Evolutionary conservation across 2,888 invertebrate species (phyloP), one percentile per base, ranked within the genome.

Genomic region (Limnephilus rhombicus): DNA sequence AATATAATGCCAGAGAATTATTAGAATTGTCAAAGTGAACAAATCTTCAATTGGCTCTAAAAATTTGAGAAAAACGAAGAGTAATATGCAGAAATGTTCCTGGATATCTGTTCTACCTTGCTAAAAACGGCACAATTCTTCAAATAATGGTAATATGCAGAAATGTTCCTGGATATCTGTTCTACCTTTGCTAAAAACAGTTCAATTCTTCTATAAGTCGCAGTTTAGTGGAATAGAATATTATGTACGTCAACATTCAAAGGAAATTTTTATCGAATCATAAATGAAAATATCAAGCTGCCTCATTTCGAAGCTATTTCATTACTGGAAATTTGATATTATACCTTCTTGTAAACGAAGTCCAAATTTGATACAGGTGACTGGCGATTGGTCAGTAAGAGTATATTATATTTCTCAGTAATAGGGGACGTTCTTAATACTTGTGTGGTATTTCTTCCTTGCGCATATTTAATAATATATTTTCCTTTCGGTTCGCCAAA

Each of bases 391-490:
- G 18, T 9, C 24, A n/a, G 68, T n/a, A 18, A 24, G 37, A 15
- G 24, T 37, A 34, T 3, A 83, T 37, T 83, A 83, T 41, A 24
- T 83, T 37, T 37, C 83, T 15, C 11, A 3, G 34, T 83, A 83
- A 83, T 9, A 68, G 68, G 68, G 68, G 24, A 68, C 24, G 9
- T 83, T 83, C 83, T 37, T 83, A 83, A 83, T 83, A 83, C 34
- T 83, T 83, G 11, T 18, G 37, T 83, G 83, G 34, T 83, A 83
- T 83, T 83, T 83, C 37, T 83, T 83, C 9, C 68, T 4, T 83
- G 24, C 2, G 9, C 29, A 34, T 82, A 82, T 83, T 45, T 45
- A 45, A 45, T 45, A 83, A 83, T 83, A 37, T 83, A 13, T 83
- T 37, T 83, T 83, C 83, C 83, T 1, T 24, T 37, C 83, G 34